Percentiles rank a stretch among this genome's conserved stretches.
Conservation (phyloP, 2,888 invertebrate species). For the Brenthis ino region DNA sequence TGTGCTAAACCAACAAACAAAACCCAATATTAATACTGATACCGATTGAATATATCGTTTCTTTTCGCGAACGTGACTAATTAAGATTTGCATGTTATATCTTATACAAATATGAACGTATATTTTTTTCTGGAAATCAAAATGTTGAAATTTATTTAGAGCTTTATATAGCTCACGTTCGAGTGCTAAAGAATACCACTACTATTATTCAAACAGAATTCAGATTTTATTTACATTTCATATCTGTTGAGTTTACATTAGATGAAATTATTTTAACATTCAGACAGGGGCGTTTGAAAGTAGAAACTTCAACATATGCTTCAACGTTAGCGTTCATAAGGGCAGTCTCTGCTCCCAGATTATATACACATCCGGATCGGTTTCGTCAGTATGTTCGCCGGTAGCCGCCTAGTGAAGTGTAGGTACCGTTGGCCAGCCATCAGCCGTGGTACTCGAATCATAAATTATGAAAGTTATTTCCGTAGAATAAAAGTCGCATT, state of each 20-base stretch:
- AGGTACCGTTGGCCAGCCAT: too few species aligned
- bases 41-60: constrained; percentile 26
- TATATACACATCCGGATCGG: constrained; percentile 12
- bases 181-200: not conserved
- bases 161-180: not conserved
- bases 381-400: constrained; percentile 6
- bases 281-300: not conserved
- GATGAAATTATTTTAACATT: constrained; percentile 1
- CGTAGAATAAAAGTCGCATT: constrained; percentile 26
- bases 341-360: not conserved
- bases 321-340: not conserved
- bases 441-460: not conserved
- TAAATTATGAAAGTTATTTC: constrained; percentile 36
- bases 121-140: not conserved
- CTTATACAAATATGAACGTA: too few species aligned
- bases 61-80: constrained; percentile 7
- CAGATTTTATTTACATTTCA: not conserved
- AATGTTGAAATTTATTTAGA: not conserved
- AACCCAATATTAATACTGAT: constrained; percentile 32
- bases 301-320: not conserved
- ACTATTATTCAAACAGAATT: constrained; percentile 1
- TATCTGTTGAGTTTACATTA: constrained; percentile 7
- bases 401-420: too few species aligned
- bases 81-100: too few species aligned
- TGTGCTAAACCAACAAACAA: constrained; percentile 25